Base-by-base conservation (phyloP, 2,888 invertebrate species). In the Microdon myrmicae region DNA sequence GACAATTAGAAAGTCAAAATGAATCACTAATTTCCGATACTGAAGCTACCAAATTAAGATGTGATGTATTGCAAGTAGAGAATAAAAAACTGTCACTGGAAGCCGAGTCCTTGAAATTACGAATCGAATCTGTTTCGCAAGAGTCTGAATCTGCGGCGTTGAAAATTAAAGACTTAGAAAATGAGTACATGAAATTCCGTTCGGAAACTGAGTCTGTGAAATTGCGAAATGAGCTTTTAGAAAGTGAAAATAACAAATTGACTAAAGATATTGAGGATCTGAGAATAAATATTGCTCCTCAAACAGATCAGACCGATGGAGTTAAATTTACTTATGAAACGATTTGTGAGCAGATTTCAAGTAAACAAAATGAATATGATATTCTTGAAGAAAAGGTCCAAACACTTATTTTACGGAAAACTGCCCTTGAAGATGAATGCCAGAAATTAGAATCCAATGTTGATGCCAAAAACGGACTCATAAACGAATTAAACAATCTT, bases 371-470 rank as follows among this genome's bases (percentile, higher is more conserved):
- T 3, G 66, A 66, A 44, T 59, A 59, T 2, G 54, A 20, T 17
- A 66, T 66, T 14, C 39, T 48, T 4, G 53, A 54, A 14, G 66
- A 66, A 41, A 59, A n/a, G n/a, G n/a, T 66, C 4, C 12, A 53
- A 37, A 26, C 26, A 3, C 26, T 66, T 0, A 48, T 29, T 5
- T 17, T 22, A 0, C 53, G 43, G n/a, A 53, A 20, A 7, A 26
- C 32, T 12, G 20, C 7, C 4, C 68, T 70, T 16, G 45, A 54
- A 20, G 53, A 25, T 2, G 72, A 74, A 26, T 71, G 72, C 39
- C 71, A 73, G 4, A 68, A 71, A 51, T 9, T 77, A 19, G 67
- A 69, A 3, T 7, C 14, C 1, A 73, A 75, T 13, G 69, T 75
- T 1, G 61, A 47, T 8, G 44, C 29, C 1, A 68, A 37, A 5